These are phyloP conservation scores for Syngnathus typhle DNA, from an alignment of 2,113 vertebrate genomes.

Conservation along the genomic window DNA sequence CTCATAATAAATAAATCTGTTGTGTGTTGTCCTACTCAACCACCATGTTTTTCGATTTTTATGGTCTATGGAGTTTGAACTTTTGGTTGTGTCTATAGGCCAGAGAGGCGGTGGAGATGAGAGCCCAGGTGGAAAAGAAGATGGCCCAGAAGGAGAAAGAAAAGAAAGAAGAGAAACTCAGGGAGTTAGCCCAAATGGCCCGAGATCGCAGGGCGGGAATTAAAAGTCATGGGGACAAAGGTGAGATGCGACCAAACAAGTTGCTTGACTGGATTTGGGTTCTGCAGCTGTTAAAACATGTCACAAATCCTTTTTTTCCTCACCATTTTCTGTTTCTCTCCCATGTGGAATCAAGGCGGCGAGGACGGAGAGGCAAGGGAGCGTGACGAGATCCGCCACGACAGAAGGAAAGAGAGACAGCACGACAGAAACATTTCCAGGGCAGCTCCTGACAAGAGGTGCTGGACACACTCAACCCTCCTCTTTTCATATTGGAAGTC, in stretches of 20 bases:
- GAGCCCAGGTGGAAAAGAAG: conserved; percentile 97
- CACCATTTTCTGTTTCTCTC: neutral
- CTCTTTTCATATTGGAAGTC: neutral
- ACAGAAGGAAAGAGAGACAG: conserved; percentile 88
- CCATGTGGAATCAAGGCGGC: conserved; percentile 51
- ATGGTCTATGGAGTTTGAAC: neutral
- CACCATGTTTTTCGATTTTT: neutral
- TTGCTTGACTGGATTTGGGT: neutral
- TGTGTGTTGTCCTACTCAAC: neutral
- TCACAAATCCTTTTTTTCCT: neutral
- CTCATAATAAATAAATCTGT: too few species aligned
- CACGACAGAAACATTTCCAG: conserved; percentile 92
- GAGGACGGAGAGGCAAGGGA: conserved; percentile 89
- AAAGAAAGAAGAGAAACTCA: conserved; percentile 94
- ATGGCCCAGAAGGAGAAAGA: conserved; percentile 99
- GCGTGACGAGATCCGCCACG: conserved; percentile 90
- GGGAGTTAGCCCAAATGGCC: conserved; percentile 95
- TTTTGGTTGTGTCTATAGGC: conserved; percentile 67
- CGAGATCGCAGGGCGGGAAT: conserved; percentile 93
- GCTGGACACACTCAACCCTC: conserved; percentile 29
- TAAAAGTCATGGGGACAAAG: conserved; percentile 92
- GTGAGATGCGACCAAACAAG: conserved; percentile 49
- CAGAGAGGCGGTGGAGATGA: conserved; percentile 96
- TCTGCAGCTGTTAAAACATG: neutral
- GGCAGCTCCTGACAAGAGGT: conserved; percentile 96